A percentile compares a stretch with the other conserved stretches of the same genome.
Evolutionary conservation across 2,797 vertebrate genomes (phyloP).

Genomic region (Rhinatrema bivittatum): DNA sequence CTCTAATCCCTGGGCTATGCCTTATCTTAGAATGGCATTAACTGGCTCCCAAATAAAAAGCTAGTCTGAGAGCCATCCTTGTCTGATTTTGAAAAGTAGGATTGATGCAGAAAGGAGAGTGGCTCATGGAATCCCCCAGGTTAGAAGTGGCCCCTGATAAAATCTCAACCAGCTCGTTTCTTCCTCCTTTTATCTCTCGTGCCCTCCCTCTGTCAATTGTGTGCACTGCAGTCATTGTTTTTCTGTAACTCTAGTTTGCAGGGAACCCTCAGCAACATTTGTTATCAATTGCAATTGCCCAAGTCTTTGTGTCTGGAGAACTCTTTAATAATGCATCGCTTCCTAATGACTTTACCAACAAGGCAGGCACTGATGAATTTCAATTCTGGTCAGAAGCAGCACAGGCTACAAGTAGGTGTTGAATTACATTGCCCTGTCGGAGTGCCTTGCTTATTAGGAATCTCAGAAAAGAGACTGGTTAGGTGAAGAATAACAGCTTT

Average conservation of each 20-base stretch:
- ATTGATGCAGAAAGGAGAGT: too few species aligned
- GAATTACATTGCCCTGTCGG: constrained; percentile 21
- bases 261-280: constrained; percentile 31
- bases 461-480: constrained; percentile 20
- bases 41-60: too few species aligned
- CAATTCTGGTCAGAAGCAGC: constrained; percentile 24
- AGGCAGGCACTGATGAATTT: constrained; percentile 44
- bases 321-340: constrained; percentile 46
- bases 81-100: too few species aligned
- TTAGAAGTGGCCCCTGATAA: too few species aligned
- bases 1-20: too few species aligned
- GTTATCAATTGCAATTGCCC: constrained; percentile 42
- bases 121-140: too few species aligned
- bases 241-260: constrained; percentile 16
- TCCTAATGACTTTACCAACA: constrained; percentile 45
- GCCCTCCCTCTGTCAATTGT: neutral
- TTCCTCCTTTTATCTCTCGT: too few species aligned
- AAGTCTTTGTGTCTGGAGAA: constrained; percentile 27
- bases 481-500: constrained; percentile 17
- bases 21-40: too few species aligned
- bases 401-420: constrained; percentile 16
- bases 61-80: too few species aligned
- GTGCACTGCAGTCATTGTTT: constrained; percentile 12
- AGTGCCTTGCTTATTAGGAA: constrained; percentile 7
- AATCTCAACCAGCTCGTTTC: too few species aligned